Base-by-base conservation (phyloP, 2,113 vertebrate genomes). In the Arvicanthis niloticus region DNA sequence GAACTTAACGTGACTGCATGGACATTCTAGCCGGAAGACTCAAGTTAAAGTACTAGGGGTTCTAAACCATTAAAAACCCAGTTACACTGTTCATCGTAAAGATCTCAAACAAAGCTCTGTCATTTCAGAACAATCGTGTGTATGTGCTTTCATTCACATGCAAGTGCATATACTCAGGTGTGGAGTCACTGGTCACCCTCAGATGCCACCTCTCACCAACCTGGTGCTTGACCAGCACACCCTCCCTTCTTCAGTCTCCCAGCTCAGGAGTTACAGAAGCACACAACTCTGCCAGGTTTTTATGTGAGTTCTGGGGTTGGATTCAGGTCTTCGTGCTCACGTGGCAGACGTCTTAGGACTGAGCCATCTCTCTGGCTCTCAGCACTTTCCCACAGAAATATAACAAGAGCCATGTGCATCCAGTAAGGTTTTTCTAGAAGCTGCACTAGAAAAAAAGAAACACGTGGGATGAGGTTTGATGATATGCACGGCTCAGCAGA, bases 401-500 rank as follows among this genome's bases (percentile, higher is more conserved):
- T 0, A 70, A 13, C 11, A 29, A 4, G 24, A 92, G 42, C 40
- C n/a, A 17, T 5, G 0, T 0, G 58, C 11, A n/a, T 45, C 45
- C 9, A 15, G 45, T 53, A 58, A 42, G 37, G 91, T 31, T 48
- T 72, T 88, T 29, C 81, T 34, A 81, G 60, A 48, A 72, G 9
- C 29, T n/a, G 45, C 0, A 0, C 42, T 68, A n/a, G n/a, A 82
- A 68, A 77, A 77, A 45, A 37, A 81, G 51, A 42, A 75, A 82
- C 37, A 65, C 2, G 22, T 19, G 37, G 94, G 45, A 80, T 45
- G 22, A 22, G 80, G 11, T 51, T 58, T 53, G 65, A 89, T 85
- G n/a, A 31, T 72, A 16, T 4, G 7, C 40, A 67, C 60, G 92
- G 86, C 24, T 62, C 45, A 31, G 8, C 7, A 58, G 81, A 65